Base-by-base conservation (phyloP, 2,113 vertebrate genomes). In the Jacana jacana region DNA sequence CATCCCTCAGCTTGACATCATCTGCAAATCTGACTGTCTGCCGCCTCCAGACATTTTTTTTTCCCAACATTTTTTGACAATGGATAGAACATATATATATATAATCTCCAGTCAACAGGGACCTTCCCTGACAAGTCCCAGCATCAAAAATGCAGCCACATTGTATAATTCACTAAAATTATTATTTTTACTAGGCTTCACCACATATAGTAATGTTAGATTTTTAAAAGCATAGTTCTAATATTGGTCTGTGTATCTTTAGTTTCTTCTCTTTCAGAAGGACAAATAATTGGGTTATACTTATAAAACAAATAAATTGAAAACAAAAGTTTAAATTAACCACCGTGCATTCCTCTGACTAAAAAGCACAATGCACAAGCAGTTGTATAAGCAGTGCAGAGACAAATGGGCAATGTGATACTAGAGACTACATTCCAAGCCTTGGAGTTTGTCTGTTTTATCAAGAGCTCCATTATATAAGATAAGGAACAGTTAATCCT, bases 261-360 rank as follows among this genome's bases (percentile, higher is more conserved):
- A 93, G 44, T 72, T 93, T 86, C 85, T 95, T 91, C 87, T 97
- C 72, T 96, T 92, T 91, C 98, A 97, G 96, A 91, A 91, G 73
- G 92, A 96, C 72, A 82, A 98, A 97, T 97, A 98, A 94, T 94
- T 97, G 54, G 58, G 68, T 94, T 97, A 92, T 88, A 97, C 95
- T 98, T 96, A 93, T 95, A 97, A 98, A 93, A 95, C 37, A 97
- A 88, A 96, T 94, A 97, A 97, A 98, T 97, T 91, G 96, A 97
- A 98, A 98, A 97, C 97, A 98, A 97, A 97, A 93, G 66, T 91
- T 91, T 58, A 91, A 86, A 81, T 88, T 81, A 93, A 92, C 69
- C 70, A 71, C 89, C 75, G 89, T 69, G 97, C 91, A 60, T 96
- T 95, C 95, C 73, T 80, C 55, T 49, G 35, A 95, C 42, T 88